Percentiles rank a stretch among this genome's conserved stretches.
These are phyloP conservation scores for Zoanthus sansibaricus DNA, from an alignment of 92 coral and sea anemone genomes.

Conservation along the genomic window DNA sequence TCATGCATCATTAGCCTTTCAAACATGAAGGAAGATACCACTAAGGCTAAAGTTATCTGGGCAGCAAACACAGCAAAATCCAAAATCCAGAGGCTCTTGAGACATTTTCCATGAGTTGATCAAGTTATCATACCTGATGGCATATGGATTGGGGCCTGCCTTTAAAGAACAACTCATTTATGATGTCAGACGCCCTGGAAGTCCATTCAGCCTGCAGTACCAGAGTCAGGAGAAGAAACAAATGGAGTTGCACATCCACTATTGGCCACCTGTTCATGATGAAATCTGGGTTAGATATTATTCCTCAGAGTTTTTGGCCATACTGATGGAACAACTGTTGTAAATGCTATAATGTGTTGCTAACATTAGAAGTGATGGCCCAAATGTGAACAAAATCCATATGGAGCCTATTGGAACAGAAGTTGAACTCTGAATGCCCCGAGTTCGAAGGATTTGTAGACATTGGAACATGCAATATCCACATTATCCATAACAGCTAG, in stretches of 20 bases:
- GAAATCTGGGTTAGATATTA: constrained; percentile 42
- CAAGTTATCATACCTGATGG: constrained; percentile 40
- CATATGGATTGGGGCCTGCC: constrained; percentile 42
- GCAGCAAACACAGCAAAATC: constrained; percentile 42
- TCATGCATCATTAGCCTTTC: constrained; percentile 36
- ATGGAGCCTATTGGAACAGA: background rate
- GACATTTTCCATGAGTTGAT: constrained; percentile 43
- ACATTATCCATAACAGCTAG: background rate
- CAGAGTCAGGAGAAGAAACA: constrained; percentile 41
- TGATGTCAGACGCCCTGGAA: constrained; percentile 38
- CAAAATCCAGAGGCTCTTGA: constrained; percentile 42
- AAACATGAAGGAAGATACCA: constrained; percentile 48
- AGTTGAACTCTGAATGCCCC: background rate
- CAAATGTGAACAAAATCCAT: background rate
- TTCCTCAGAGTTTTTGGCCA: no score
- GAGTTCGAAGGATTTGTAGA: constrained; percentile 45
- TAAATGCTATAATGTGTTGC: background rate
- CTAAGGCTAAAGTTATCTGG: constrained; percentile 37
- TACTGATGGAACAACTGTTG: no score
- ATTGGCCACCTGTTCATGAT: constrained; percentile 47
- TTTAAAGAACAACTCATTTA: constrained; percentile 41
- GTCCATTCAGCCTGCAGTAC: constrained; percentile 42
- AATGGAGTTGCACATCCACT: constrained; percentile 37
- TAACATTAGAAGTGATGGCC: background rate
- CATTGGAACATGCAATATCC: constrained; percentile 36